phyloP scores from a whole-genome alignment of 1,140 invertebrate species.

The Meloidogyne chitwoodi region DNA sequence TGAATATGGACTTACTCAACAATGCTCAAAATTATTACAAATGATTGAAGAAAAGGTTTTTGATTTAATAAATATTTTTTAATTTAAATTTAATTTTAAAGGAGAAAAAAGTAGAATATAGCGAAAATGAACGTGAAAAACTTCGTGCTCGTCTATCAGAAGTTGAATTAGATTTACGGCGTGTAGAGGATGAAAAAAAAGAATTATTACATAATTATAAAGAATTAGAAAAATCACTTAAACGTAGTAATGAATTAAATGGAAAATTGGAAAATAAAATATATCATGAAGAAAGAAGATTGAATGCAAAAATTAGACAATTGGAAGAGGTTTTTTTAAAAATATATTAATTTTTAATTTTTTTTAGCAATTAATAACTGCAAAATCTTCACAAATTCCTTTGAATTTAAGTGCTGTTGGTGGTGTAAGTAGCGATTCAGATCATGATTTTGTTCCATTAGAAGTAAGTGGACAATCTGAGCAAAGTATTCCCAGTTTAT shows the following conservation, averaged over 20 bases:
- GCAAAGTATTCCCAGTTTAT: constrained; percentile 14
- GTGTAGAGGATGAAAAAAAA: constrained; percentile 27
- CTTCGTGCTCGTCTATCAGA: constrained; percentile 23
- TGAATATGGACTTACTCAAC: constrained; percentile 7
- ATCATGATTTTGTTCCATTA: constrained; percentile 28
- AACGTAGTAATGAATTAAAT: constrained; percentile 24
- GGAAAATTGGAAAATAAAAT: constrained; percentile 31
- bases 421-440: constrained; percentile 21
- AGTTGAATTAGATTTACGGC: constrained; percentile 15
- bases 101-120: constrained; percentile 31
- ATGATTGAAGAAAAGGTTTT: constrained; percentile 31
- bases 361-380: constrained; percentile 25
- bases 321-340: constrained; percentile 28
- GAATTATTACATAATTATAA: constrained; percentile 14
- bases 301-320: constrained; percentile 28
- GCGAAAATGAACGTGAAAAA: constrained; percentile 25
- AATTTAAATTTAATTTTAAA: constrained; percentile 15
- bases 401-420: constrained; percentile 13
- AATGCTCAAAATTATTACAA: constrained; percentile 29
- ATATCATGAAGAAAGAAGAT: constrained; percentile 28
- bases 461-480: not conserved
- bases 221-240: constrained; percentile 26
- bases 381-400: constrained; percentile 22
- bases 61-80: not conserved
- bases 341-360: not conserved